These are phyloP conservation scores for Alectoris magna DNA, from an alignment of 2,797 vertebrate genomes.

Conservation along the genomic window DNA sequence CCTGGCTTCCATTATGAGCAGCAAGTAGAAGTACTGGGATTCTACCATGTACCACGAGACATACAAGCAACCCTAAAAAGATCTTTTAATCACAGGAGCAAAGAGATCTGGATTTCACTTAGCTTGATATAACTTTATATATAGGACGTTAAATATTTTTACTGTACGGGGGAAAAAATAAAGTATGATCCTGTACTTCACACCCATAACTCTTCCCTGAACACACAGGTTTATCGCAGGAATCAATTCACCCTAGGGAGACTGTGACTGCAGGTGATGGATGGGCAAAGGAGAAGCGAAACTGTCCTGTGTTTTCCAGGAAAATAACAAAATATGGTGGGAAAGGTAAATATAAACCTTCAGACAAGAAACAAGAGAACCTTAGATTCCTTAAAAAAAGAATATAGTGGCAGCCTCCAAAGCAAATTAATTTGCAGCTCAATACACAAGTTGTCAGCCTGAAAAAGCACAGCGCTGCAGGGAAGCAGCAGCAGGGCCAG, in stretches of 20 bases:
- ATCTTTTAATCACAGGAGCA: neutral
- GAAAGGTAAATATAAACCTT: neutral
- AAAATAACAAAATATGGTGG: neutral
- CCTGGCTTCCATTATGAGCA: neutral
- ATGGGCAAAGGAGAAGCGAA: conserved; percentile 12
- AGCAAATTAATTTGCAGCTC: neutral
- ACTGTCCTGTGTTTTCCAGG: neutral
- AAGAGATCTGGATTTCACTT: neutral
- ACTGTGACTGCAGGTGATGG: neutral
- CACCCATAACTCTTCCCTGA: neutral
- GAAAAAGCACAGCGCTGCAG: neutral
- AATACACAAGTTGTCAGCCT: neutral
- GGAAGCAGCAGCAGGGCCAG: neutral
- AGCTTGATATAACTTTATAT: neutral
- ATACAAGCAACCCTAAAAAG: neutral
- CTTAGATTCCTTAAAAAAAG: neutral
- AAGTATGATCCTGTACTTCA: neutral
- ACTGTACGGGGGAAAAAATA: neutral
- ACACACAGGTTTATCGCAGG: neutral
- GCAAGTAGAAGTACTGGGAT: neutral
- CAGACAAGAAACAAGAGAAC: neutral
- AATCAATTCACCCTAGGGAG: conserved; percentile 6
- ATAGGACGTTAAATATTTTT: neutral
- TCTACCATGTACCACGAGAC: neutral
- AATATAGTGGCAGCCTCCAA: neutral